These are phyloP conservation scores for Rattus norvegicus DNA, from an alignment of 2,113 vertebrate species.

Conservation along the genomic window DNA sequence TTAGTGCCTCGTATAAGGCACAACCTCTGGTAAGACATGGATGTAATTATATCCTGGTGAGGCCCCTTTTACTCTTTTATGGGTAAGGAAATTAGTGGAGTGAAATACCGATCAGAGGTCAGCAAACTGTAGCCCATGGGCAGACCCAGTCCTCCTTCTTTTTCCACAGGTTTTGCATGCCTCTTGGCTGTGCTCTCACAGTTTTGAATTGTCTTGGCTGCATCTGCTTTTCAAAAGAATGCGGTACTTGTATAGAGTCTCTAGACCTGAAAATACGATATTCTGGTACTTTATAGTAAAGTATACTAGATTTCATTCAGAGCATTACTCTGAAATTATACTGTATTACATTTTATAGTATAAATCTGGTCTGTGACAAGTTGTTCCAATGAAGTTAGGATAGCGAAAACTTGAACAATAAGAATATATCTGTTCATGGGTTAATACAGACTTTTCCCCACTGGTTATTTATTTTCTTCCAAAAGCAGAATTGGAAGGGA, in stretches of 20 bases:
- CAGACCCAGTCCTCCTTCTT: background rate
- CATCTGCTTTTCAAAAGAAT: background rate
- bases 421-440: background rate
- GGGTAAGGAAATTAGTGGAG: slow-evolving; percentile 29
- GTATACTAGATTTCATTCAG: background rate
- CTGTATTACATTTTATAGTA: background rate
- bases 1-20: background rate
- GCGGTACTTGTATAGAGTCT: background rate
- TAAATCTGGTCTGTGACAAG: background rate
- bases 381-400: background rate
- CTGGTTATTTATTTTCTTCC: background rate
- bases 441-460: background rate
- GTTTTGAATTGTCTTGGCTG: background rate
- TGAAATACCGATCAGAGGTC: background rate
- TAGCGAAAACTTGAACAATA: background rate
- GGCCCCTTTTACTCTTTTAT: background rate
- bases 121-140: background rate
- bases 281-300: background rate
- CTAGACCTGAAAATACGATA: background rate
- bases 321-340: background rate
- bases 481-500: background rate
- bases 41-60: background rate
- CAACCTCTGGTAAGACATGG: background rate
- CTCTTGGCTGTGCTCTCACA: background rate
- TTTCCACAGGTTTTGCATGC: background rate